Base-by-base conservation (phyloP, 2,888 invertebrate species). In the Sminthurides aquaticus region DNA sequence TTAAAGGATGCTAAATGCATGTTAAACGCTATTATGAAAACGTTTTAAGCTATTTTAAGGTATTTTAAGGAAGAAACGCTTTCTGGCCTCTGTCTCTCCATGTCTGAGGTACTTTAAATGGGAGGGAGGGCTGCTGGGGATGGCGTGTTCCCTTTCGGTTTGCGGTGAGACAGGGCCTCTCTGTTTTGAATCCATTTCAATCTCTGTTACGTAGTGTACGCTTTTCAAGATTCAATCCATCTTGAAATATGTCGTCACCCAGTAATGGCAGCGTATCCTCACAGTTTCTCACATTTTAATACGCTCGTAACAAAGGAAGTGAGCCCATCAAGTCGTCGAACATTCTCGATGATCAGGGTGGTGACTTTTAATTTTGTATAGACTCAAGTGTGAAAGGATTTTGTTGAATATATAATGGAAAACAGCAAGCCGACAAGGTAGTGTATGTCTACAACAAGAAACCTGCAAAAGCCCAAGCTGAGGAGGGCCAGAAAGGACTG, bases 331-430 rank as follows among this genome's bases (percentile, higher is more conserved):
- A 52, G 52, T 5, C 52, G 20, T 52, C 8, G 52, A 52, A 52
- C 5, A 20, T 22, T 52, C 52, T 52, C 52, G 52, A 52, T 52
- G 52, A 20, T 52, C 15, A 52, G 52, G 20, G 52, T 52, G 52
- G 20, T 20, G 8, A 20, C 22, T 34, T 34, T 34, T 34, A 15
- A 15, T 34, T 34, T 34, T 34, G 43, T 34, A 34, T 34, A 34
- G 43, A 34, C 43, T 34, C 43, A 5, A 11, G 15, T 15, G 15
- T 5, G 8, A 34, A 34, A 34, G 8, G 43, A 11, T 34, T 15
- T 34, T 34, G 43, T 11, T 34, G 8, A 11, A 11, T 34, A 34
- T 15, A 5, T 34, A 15, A 5, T 34, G n/a, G n/a, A n/a, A n/a
- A n/a, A n/a, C n/a, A n/a, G n/a, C n/a, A n/a, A n/a, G n/a, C n/a